Percentiles rank a stretch among this genome's conserved stretches.
Conservation (phyloP, 2,113 vertebrate species). For the Eptesicus fuscus region DNA sequence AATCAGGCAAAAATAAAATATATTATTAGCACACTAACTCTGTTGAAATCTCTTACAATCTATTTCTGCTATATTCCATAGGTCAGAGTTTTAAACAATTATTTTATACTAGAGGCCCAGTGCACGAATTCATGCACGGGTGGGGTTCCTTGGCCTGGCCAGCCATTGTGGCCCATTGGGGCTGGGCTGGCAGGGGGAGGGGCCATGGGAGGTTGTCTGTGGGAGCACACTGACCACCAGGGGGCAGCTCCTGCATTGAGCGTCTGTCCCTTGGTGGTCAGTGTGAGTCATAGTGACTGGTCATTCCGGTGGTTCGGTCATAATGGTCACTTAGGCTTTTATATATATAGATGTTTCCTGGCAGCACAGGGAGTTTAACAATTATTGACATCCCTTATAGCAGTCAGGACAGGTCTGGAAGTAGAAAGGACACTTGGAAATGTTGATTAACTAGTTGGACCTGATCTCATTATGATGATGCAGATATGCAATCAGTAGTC, state of each 20-base stretch:
- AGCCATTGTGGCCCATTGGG: too few species aligned
- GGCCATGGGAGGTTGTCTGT: too few species aligned
- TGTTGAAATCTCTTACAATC: neutral
- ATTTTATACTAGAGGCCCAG: too few species aligned
- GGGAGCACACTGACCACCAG: too few species aligned
- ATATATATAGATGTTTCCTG: neutral
- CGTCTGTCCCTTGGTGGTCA: too few species aligned
- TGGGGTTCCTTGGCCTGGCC: too few species aligned
- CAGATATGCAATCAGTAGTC: neutral
- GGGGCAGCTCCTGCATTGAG: too few species aligned
- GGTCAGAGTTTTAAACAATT: neutral
- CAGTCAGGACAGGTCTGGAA: neutral
- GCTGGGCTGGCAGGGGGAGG: too few species aligned
- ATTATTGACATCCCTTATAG: neutral
- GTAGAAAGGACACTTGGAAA: neutral
- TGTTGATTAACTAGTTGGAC: neutral
- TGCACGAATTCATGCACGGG: too few species aligned
- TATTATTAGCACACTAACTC: neutral
- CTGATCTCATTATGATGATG: slow-evolving; percentile 6
- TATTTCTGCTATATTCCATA: neutral
- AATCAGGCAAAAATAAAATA: neutral
- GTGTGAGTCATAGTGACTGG: too few species aligned
- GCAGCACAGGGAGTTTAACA: neutral
- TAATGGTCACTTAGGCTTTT: too few species aligned
- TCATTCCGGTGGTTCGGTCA: too few species aligned